Evolutionary conservation across 2,888 invertebrate species (phyloP), one percentile per base, ranked within the genome.

Genomic region (Papilio elwesi): DNA sequence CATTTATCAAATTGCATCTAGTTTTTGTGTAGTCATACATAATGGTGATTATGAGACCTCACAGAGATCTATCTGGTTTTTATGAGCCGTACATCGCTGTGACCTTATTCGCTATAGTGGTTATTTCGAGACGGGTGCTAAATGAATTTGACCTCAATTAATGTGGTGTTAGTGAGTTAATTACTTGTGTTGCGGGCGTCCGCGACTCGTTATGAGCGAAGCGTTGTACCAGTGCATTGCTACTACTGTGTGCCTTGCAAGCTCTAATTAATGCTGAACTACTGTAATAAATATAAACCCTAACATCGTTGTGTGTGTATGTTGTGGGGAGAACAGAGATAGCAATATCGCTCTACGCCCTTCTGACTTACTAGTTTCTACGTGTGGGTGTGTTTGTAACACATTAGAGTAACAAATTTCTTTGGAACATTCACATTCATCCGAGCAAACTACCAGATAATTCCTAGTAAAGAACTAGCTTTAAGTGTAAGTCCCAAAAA

Each of bases 91-190:
- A 2, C 26, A 26, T 26, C 26, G 49, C 49, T 49, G 10, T 51
- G 71, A 59, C 71, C 71, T 71, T 53, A 67, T 65, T 71, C 66
- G 36, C 67, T 72, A 64, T 73, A 72, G 59, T 74, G 68, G 74
- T 71, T 80, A 80, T 80, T 82, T 82, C 74, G 76, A 81, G 80
- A 75, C 67, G 71, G 63, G 72, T 73, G 77, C 76, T 77, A 78
- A 80, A 83, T 82, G 73, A 78, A 81, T 82, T 79, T 76, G 83
- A 81, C 83, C 83, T 81, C 78, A 83, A 81, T 82, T 78, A 81
- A 74, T 67, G 73, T 38, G 63, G 73, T 73, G 75, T 76, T 77
- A 76, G 75, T 53, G 76, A 76, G 79, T 79, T 81, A 80, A 81
- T 83, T 83, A 77, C 75, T 67, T 70, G 74, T 74, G 73, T 59